Base-by-base conservation (phyloP, 2,888 invertebrate genomes). In the Chrysolina oricalcia region DNA sequence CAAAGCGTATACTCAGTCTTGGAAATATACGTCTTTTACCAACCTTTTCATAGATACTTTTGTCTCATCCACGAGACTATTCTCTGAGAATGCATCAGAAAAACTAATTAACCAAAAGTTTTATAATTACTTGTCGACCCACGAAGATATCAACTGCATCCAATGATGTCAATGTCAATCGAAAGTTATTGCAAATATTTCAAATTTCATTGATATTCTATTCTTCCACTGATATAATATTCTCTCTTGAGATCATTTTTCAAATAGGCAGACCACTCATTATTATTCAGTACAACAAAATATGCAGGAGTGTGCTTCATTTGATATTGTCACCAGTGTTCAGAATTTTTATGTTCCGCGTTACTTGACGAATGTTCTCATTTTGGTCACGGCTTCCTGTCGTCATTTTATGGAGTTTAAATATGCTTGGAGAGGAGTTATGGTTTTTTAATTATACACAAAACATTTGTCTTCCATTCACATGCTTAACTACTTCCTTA, bases 341-440 rank as follows among this genome's bases (percentile, higher is more conserved):
- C 62, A 63, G 76, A 76, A 76, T 75, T 75, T 75, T 72, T 75
- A 73, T 73, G 46, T 63, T 62, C 70, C 43, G 75, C 41, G 62
- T 72, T 73, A 78, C 80, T 82, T 85, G 85, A 84, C 82, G 82
- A 85, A 85, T 83, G 84, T 78, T 76, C 73, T 79, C 81, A 85
- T 85, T 85, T 85, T 81, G 81, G 82, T 84, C 85, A 85, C 85
- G 83, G 78, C 80, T 79, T 78, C 63, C 72, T 77, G 79, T 79
- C 77, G 80, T 79, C 76, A 65, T 79, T 82, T 83, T 80, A 83
- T 77, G 75, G 80, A 76, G 69, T 80, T 81, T 82, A 82, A 83
- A 83, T 83, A 80, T 35, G 46, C 73, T 27, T 74, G 71, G 76
- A 77, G 74, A 75, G 62, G 48, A 71, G 72, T 79, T 75, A 78